Evolutionary conservation across 2,888 invertebrate genomes (phyloP).

Genomic region (Calliopum simillimum): DNA sequence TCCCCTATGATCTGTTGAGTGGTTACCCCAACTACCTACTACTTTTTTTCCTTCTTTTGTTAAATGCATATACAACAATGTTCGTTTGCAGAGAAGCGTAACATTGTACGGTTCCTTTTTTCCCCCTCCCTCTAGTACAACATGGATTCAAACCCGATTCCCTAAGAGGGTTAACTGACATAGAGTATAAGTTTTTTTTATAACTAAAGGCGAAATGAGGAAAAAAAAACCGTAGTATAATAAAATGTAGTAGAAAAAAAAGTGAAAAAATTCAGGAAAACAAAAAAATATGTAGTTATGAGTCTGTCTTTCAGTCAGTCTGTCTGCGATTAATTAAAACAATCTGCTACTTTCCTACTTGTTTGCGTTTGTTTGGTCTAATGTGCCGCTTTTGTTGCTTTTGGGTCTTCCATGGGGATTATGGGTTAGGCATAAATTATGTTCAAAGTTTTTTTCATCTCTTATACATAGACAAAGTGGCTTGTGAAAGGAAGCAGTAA

Average conservation of each 20-base stretch:
- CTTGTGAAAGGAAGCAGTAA: too few species aligned
- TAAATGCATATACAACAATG: not conserved
- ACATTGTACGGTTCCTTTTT: too few species aligned
- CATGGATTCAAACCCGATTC: not conserved
- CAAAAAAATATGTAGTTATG: not conserved
- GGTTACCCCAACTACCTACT: not conserved
- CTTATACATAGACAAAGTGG: too few species aligned
- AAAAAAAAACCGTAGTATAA: not conserved
- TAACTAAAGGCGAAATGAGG: not conserved
- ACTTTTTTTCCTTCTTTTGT: not conserved
- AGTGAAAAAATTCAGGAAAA: not conserved
- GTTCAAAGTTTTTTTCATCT: not conserved
- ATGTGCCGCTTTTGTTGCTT: not conserved
- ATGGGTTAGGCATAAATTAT: slow-evolving; percentile 36
- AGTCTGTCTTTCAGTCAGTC: not conserved
- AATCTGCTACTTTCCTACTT: slow-evolving; percentile 5
- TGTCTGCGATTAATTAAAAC: slow-evolving; percentile 31
- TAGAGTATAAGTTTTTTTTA: not conserved
- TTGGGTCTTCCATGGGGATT: not conserved
- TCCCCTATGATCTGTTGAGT: too few species aligned
- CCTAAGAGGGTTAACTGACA: not conserved
- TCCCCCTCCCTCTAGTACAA: too few species aligned
- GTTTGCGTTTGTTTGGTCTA: not conserved
- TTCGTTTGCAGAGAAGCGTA: not conserved
- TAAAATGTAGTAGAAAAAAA: not conserved